phyloP scores from a whole-genome alignment of 2,113 vertebrate genomes.

The Megalops atlanticus region DNA sequence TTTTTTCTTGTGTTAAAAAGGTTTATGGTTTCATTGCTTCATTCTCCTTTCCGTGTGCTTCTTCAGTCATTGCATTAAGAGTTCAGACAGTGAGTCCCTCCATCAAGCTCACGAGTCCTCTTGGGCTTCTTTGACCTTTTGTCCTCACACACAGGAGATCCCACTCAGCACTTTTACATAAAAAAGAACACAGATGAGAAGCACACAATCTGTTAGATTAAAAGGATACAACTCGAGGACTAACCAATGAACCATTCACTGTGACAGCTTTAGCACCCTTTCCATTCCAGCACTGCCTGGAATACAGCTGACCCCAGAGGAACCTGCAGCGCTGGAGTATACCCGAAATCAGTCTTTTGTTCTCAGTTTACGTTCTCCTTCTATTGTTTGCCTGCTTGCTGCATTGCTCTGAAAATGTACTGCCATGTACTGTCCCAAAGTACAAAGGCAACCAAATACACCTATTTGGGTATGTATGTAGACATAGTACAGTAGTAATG shows the following conservation, averaged over 20 bases:
- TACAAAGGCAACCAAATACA: background rate
- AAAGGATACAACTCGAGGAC: conserved; percentile 72
- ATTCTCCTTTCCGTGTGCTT: conserved; percentile 5
- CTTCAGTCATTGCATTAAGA: background rate
- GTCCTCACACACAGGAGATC: conserved; percentile 8
- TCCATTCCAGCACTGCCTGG: background rate
- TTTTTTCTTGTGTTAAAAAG: background rate
- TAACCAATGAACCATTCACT: conserved; percentile 46
- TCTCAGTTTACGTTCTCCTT: background rate
- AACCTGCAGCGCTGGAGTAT: background rate
- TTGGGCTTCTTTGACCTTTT: conserved; percentile 5
- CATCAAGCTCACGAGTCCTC: background rate
- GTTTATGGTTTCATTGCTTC: background rate
- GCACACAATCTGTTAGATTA: conserved; percentile 44
- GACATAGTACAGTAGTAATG: too few relatives aligned
- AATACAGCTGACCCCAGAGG: background rate
- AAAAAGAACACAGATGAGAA: conserved; percentile 32
- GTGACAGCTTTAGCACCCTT: background rate
- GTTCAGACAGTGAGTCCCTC: background rate
- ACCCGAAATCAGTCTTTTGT: background rate
- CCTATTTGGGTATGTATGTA: too few relatives aligned
- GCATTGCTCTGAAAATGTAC: too few relatives aligned
- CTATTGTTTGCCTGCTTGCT: background rate
- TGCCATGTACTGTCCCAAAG: too few relatives aligned
- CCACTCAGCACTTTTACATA: conserved; percentile 4